Evolutionary conservation across 2,797 vertebrate genomes (phyloP).

Genomic region (Poeciliopsis paucimaculata): DNA sequence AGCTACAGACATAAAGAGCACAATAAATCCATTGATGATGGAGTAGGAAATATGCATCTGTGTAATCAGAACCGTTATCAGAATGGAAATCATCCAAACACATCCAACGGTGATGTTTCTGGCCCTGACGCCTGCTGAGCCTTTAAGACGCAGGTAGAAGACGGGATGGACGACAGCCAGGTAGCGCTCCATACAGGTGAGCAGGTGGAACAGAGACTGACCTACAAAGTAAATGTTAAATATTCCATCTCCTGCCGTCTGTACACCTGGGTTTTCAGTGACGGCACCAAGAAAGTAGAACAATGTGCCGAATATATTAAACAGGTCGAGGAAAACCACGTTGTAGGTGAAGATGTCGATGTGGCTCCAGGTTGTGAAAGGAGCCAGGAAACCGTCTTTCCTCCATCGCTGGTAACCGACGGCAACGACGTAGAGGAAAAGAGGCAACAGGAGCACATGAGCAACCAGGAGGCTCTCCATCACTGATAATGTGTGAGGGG

Average conservation of each 20-base stretch:
- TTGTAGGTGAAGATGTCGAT: slow-evolving; percentile 5
- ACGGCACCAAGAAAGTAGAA: background rate
- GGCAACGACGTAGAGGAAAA: background rate
- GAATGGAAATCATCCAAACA: slow-evolving; percentile 18
- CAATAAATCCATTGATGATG: background rate
- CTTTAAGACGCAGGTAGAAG: background rate
- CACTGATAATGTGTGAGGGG: background rate
- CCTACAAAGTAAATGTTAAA: background rate
- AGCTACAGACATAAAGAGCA: background rate
- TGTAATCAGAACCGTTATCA: background rate
- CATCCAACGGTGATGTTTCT: slow-evolving; percentile 5
- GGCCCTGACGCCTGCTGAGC: background rate
- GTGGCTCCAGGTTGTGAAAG: background rate
- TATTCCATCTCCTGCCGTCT: background rate
- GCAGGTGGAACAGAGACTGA: background rate
- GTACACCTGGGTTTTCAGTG: background rate
- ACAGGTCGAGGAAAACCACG: background rate
- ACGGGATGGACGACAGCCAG: background rate
- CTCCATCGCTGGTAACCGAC: background rate
- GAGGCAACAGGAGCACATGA: background rate
- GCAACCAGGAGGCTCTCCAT: background rate
- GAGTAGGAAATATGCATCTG: rapidly evolving
- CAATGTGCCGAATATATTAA: background rate
- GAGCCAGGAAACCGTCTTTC: background rate
- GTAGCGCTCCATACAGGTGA: background rate